Evolutionary conservation across 2,888 invertebrate species (phyloP).

Genomic region (Orthosia incerta): DNA sequence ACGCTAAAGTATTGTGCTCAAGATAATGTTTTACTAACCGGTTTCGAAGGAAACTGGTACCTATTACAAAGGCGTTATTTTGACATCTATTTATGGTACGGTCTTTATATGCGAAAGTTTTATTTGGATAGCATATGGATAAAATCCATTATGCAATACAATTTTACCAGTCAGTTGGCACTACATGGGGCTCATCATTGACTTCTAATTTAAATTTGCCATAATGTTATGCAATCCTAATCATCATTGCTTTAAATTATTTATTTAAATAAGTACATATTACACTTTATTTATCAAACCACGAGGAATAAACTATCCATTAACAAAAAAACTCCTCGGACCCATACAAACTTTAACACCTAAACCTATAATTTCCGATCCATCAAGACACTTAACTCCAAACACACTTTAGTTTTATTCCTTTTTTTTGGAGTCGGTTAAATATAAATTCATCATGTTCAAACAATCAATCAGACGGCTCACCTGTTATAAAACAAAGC

Average conservation of each 20-base stretch:
- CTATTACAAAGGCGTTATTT: constrained; percentile 11
- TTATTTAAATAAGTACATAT: too few relatives aligned
- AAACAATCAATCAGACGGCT: constrained; percentile 54
- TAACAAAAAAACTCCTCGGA: background rate
- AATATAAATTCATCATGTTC: constrained; percentile 57
- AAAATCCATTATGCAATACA: background rate
- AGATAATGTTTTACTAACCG: constrained; percentile 25
- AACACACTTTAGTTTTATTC: background rate
- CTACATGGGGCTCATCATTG: background rate
- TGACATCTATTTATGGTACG: constrained; percentile 34
- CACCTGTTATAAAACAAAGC: constrained; percentile 46
- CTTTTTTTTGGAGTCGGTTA: background rate
- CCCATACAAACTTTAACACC: background rate
- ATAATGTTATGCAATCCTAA: too few relatives aligned
- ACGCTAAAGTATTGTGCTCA: constrained; percentile 34
- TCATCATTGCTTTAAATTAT: too few relatives aligned
- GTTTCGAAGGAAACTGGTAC: constrained; percentile 44
- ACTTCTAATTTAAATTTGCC: too few relatives aligned
- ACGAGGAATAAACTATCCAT: background rate
- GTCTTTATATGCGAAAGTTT: constrained; percentile 20
- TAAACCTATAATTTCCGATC: constrained; percentile 15
- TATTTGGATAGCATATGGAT: background rate
- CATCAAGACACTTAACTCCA: constrained; percentile 11
- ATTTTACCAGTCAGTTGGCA: background rate
- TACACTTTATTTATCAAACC: too few relatives aligned